A percentile compares a stretch with the other conserved stretches of the same genome.
Evolutionary conservation across 2,113 vertebrate genomes (phyloP).

Genomic region (Capreolus pygargus): DNA sequence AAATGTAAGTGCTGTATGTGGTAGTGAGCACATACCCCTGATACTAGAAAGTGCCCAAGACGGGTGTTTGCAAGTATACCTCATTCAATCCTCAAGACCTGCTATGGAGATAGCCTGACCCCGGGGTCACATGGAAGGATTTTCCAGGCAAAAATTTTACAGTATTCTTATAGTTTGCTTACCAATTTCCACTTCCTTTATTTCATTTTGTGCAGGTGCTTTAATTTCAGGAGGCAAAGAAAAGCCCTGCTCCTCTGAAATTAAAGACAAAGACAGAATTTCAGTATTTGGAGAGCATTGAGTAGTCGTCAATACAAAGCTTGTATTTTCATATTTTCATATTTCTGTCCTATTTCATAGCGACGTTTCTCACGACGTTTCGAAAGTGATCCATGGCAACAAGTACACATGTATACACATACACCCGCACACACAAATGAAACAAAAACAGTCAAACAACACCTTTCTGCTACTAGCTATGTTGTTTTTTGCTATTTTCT

Average conservation of each 20-base stretch:
- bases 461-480: not conserved
- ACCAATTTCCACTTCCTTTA: constrained; percentile 77
- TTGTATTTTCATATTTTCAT: not conserved
- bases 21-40: not conserved
- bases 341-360: not conserved
- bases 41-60: accelerated
- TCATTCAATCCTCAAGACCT: not conserved
- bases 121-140: not conserved
- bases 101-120: not conserved
- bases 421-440: not conserved
- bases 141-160: not conserved
- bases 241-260: constrained; percentile 33
- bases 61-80: not conserved
- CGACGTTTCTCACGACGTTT: not conserved
- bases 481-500: not conserved
- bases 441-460: not conserved
- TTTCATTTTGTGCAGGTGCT: constrained; percentile 64
- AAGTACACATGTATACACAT: not conserved
- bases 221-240: constrained; percentile 67
- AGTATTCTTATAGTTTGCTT: constrained; percentile 40
- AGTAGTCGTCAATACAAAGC: not conserved
- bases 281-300: not conserved
- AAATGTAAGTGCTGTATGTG: accelerated
- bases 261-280: constrained; percentile 20
- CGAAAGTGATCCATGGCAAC: not conserved